Conservation (phyloP, 2,113 vertebrate species). For the Symphodus melops region DNA sequence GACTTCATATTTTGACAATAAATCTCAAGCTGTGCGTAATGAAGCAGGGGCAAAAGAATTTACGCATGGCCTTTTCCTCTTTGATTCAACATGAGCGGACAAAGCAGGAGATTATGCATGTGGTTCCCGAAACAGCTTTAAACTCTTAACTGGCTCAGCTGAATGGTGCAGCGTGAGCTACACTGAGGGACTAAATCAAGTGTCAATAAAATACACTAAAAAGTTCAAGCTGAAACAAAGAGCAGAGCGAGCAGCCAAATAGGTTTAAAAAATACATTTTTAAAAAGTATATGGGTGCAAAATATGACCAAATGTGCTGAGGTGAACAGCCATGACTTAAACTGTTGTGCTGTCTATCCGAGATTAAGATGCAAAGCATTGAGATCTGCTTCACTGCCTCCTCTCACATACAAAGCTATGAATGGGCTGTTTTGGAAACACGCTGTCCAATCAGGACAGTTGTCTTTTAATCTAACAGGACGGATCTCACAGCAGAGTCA, state of each 20-base stretch:
- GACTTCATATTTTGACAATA: not conserved
- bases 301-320: not conserved
- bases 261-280: not conserved
- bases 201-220: not conserved
- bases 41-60: not conserved
- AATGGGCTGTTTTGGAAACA: conserved; percentile 22
- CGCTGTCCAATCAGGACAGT: conserved; percentile 18
- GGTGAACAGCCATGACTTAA: not conserved
- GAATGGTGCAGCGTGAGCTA: not conserved
- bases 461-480: conserved; percentile 5
- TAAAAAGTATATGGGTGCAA: not conserved
- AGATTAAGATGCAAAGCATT: conserved; percentile 41
- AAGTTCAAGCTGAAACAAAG: not conserved
- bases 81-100: not conserved
- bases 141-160: not conserved
- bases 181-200: not conserved
- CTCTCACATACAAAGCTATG: conserved; percentile 45
- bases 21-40: not conserved
- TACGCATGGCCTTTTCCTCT: not conserved
- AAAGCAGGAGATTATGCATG: not conserved
- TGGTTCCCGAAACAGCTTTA: not conserved
- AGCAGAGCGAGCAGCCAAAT: not conserved
- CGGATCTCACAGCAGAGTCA: conserved; percentile 43
- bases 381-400: conserved; percentile 9
- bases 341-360: not conserved